These are phyloP conservation scores for Limnephilus rhombicus DNA, from an alignment of 2,888 invertebrate species.

Conservation along the genomic window DNA sequence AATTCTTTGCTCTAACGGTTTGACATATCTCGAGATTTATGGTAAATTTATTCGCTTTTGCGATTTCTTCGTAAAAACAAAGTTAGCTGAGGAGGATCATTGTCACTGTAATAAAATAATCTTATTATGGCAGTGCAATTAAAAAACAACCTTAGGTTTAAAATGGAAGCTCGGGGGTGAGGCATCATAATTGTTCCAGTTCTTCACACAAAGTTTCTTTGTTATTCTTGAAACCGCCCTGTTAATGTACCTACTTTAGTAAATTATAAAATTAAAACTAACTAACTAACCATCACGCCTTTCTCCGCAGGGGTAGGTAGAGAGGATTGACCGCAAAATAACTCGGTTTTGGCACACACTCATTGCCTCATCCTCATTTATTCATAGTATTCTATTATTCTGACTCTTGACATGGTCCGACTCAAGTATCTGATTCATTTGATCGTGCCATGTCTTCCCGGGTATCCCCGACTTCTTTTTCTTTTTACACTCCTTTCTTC, in stretches of 20 bases:
- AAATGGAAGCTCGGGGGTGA: neutral
- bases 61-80: neutral
- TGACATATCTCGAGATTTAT: neutral
- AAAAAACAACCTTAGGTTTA: constrained; percentile 7
- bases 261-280: neutral
- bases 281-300: too few species aligned
- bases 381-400: too few species aligned
- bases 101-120: neutral
- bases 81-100: neutral
- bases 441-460: too few species aligned
- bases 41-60: neutral
- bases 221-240: neutral
- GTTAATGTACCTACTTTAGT: neutral
- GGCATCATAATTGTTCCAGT: neutral
- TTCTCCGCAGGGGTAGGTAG: too few species aligned
- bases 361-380: too few species aligned
- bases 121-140: constrained; percentile 13
- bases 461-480: too few species aligned
- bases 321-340: too few species aligned
- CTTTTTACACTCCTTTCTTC: too few species aligned
- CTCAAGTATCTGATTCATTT: too few species aligned
- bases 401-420: too few species aligned
- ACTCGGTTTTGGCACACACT: too few species aligned
- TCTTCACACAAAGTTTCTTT: neutral
- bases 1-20: neutral